Evolutionary conservation across 2,797 vertebrate species (phyloP).

Genomic region (Lepilemur septentrionalis): DNA sequence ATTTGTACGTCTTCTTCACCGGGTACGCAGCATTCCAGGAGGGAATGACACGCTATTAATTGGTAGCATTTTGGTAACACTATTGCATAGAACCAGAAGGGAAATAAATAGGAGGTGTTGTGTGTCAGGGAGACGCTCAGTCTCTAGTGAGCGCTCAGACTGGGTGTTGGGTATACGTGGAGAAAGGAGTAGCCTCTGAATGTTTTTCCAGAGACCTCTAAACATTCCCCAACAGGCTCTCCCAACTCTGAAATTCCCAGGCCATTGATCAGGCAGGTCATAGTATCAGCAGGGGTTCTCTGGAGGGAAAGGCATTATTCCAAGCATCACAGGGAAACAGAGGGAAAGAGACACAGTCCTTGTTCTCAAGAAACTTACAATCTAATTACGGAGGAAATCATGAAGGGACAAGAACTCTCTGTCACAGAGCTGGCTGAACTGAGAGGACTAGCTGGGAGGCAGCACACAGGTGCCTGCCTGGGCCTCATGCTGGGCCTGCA

Average conservation of each 20-base stretch:
- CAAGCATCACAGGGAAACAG: not conserved
- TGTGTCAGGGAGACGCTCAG: not conserved
- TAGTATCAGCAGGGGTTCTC: not conserved
- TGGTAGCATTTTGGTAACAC: not conserved
- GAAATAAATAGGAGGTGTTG: not conserved
- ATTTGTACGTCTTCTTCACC: slow-evolving; percentile 53
- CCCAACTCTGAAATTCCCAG: not conserved
- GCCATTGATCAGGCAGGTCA: not conserved
- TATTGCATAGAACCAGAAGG: not conserved
- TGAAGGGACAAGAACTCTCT: not conserved
- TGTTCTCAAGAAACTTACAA: not conserved
- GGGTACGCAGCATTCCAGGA: not conserved
- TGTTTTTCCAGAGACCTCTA: not conserved
- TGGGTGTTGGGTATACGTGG: not conserved
- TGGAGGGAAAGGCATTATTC: not conserved
- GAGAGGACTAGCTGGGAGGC: not conserved
- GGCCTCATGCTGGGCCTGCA: too few relatives aligned
- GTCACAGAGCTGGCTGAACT: not conserved
- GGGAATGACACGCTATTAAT: not conserved
- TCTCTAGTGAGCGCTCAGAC: not conserved
- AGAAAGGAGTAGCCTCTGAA: not conserved
- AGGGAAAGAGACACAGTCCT: not conserved
- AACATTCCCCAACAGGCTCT: not conserved
- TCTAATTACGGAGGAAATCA: not conserved
- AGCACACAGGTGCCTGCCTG: not conserved